Evolutionary conservation across 2,888 invertebrate genomes (phyloP).

Genomic region (Nycteola revayana): DNA sequence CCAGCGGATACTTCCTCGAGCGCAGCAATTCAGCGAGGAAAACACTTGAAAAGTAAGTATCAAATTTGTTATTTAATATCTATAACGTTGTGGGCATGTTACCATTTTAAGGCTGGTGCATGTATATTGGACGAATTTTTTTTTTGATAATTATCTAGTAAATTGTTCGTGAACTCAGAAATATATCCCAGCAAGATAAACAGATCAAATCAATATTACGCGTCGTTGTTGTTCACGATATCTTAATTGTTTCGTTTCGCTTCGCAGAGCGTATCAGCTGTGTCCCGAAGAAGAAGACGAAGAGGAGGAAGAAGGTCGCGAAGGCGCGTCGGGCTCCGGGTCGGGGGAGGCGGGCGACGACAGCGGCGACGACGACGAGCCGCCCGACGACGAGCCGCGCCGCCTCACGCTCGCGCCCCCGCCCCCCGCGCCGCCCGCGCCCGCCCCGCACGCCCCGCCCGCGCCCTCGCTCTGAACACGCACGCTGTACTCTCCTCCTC

Average conservation of each 20-base stretch:
- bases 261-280: constrained; percentile 70
- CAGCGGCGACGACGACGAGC: constrained; percentile 46
- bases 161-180: too few relatives aligned
- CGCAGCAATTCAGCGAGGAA: constrained; percentile 96
- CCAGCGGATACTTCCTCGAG: constrained; percentile 96
- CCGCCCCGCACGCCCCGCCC: constrained; percentile 21
- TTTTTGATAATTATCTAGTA: too few relatives aligned
- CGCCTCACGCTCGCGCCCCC: constrained; percentile 32
- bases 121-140: too few relatives aligned
- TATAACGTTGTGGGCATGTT: too few relatives aligned
- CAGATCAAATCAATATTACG: too few relatives aligned
- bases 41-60: constrained; percentile 84
- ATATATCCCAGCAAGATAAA: too few relatives aligned
- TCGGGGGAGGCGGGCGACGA: constrained; percentile 53
- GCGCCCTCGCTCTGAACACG: constrained; percentile 11
- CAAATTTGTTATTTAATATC: too few relatives aligned
- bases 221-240: too few relatives aligned
- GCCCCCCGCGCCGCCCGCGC: constrained; percentile 31
- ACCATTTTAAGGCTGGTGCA: too few relatives aligned
- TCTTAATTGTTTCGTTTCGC: too few relatives aligned
- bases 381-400: constrained; percentile 14
- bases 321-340: constrained; percentile 47
- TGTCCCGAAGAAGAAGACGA: constrained; percentile 78
- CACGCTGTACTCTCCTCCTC: constrained; percentile 23
- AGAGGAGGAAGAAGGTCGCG: constrained; percentile 66